These are phyloP conservation scores for Solenopsis invicta DNA, from an alignment of 1,140 invertebrate species.

Conservation along the genomic window DNA sequence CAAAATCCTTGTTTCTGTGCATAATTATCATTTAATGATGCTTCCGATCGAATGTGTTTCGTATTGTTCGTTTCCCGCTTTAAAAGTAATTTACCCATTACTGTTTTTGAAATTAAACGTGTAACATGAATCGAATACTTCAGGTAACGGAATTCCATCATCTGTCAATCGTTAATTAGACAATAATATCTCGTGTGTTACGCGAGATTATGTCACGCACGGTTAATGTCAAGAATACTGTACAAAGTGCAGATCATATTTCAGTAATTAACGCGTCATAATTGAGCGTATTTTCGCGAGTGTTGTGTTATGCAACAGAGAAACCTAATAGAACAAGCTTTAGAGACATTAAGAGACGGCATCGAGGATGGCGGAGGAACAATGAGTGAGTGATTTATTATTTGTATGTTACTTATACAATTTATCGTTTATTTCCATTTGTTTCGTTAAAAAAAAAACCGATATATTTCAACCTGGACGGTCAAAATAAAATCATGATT, in stretches of 20 bases:
- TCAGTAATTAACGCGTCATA: not conserved
- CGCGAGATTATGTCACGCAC: not conserved
- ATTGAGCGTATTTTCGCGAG: not conserved
- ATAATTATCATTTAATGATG: no score
- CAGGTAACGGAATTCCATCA: not conserved
- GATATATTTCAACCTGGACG: not conserved
- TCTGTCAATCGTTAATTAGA: not conserved
- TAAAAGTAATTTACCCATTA: not conserved
- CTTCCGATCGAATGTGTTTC: not conserved
- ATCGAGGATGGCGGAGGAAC: not conserved
- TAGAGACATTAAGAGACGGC: not conserved
- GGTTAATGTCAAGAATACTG: not conserved
- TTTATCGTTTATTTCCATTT: not conserved
- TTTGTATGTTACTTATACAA: not conserved
- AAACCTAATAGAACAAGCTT: no score
- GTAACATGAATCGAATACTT: not conserved
- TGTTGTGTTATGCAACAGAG: not conserved
- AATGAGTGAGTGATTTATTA: not conserved
- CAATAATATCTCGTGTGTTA: not conserved
- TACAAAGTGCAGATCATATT: not conserved
- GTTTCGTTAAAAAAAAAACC: not conserved
- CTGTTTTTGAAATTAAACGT: not conserved
- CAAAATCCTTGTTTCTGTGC: no score
- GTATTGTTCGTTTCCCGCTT: not conserved
- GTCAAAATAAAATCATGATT: conserved; percentile 3